A percentile compares a stretch with the other conserved stretches of the same genome.
Conservation (phyloP, 2,888 invertebrate species). For the Megalurothrips usitatus region DNA sequence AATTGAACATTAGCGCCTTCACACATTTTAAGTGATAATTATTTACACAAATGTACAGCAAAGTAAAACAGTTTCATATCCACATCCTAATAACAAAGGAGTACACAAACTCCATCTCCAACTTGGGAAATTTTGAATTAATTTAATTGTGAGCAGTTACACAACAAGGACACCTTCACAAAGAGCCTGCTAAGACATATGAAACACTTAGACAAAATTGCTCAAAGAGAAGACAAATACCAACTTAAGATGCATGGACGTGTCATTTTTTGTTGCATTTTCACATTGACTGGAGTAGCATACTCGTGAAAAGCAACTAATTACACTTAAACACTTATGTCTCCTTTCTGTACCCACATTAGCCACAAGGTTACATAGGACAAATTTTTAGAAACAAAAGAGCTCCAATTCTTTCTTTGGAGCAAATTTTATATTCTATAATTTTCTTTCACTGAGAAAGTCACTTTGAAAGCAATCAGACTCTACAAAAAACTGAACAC, state of each 20-base stretch:
- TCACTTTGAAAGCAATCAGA: not conserved
- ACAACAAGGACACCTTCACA: not conserved
- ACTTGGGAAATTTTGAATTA: not conserved
- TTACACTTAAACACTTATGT: not conserved
- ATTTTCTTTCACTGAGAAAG: not conserved
- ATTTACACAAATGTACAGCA: not conserved
- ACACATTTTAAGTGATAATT: not conserved
- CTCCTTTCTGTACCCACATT: not conserved
- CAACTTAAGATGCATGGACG: not conserved
- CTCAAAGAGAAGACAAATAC: not conserved
- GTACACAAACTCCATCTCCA: not conserved
- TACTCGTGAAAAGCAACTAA: not conserved
- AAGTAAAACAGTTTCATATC: not conserved
- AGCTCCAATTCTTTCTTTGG: not conserved
- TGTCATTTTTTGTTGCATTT: not conserved
- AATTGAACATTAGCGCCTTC: conserved; percentile 9
- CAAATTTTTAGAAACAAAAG: too few species aligned
- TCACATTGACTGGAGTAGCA: conserved; percentile 1
- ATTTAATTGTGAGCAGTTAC: not conserved
- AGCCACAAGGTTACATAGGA: not conserved
- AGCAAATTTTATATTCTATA: too few species aligned
- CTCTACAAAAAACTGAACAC: conserved; percentile 15
- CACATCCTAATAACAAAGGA: not conserved
- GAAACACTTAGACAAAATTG: not conserved
- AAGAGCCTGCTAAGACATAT: not conserved